Evolutionary conservation across 1,140 invertebrate species (phyloP), one percentile per base, ranked within the genome.

Genomic region (Drosophila willistoni): DNA sequence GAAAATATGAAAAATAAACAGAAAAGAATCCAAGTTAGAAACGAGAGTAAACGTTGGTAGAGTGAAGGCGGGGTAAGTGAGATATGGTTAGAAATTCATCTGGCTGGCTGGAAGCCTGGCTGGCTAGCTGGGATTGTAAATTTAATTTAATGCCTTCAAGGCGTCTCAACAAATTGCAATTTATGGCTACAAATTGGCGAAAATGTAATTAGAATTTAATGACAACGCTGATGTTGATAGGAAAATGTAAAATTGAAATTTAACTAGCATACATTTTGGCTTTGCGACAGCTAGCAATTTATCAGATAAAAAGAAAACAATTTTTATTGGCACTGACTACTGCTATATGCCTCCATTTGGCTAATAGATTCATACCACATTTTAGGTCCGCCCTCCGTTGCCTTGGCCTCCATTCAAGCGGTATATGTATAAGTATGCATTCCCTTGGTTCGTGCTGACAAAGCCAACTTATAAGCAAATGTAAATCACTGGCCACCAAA

Each of bases 121-220:
- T 42, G 33, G 13, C 19, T 19, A 4, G 13, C 13, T 42, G 33
- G 13, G 56, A 64, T 42, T 62, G 59, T 57, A 89, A 89, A 89
- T 90, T 90, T 81, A 77, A 90, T 90, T 89, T 90, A 75, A 57
- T 36, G 54, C 56, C 78, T 47, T 17, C 42, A 60, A 74, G 64
- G 67, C 66, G 29, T 63, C 17, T 54, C 62, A 64, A 60, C 64
- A 87, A 87, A 89, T 89, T 87, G 84, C 84, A 87, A 87, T 89
- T 89, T 87, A 89, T 87, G 71, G 70, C 73, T 61, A 71, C 84
- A 87, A 84, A 89, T 89, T 89, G 83, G 80, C 67, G 33, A 60
- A 71, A 87, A 89, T 65, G 64, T 90, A 90, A 90, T 89, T 89
- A 71, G 54, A 76, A 78, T 69, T 81, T 89, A 90, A 81, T 90